Conservation (phyloP, 1,140 invertebrate species). For the Pseudoatta argentina region DNA sequence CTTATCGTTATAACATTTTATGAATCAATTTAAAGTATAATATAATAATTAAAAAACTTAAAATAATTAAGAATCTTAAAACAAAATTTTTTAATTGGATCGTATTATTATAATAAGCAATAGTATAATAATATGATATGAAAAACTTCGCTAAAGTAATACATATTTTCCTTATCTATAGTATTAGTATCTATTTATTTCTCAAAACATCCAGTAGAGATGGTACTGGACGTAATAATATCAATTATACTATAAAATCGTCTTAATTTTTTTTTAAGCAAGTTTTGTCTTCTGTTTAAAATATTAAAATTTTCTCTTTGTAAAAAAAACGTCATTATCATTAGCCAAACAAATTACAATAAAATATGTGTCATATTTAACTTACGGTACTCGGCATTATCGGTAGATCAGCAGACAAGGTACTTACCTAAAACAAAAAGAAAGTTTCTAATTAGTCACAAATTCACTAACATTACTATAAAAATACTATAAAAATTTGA, state of each 20-base stretch:
- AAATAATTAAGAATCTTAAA: neutral
- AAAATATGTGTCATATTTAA: conserved; percentile 9
- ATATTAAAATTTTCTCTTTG: neutral
- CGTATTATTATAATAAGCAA: neutral
- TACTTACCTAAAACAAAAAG: conserved; percentile 76
- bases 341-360: conserved; percentile 13
- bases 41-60: neutral
- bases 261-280: neutral
- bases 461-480: no score
- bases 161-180: conserved; percentile 1
- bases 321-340: neutral
- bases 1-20: neutral
- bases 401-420: neutral
- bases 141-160: neutral
- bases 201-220: no score
- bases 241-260: neutral
- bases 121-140: neutral
- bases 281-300: neutral
- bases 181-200: neutral
- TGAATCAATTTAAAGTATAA: neutral
- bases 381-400: conserved; percentile 29
- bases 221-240: no score
- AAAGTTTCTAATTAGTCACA: conserved; percentile 30
- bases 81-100: neutral
- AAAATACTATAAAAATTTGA: neutral